Base-by-base conservation (phyloP, 2,888 invertebrate genomes). In the Papilio protenor region DNA sequence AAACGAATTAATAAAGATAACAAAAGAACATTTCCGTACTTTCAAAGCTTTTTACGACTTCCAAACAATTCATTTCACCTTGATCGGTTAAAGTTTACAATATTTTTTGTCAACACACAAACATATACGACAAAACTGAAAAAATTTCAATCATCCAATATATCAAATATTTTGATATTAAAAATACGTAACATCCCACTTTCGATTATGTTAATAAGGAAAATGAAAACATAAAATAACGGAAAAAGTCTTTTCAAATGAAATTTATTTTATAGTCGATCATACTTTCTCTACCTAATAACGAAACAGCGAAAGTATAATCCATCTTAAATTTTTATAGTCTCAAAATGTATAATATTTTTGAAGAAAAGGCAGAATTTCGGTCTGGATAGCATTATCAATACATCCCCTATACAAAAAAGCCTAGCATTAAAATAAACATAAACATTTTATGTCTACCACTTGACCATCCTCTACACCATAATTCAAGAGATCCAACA, bases 401-500 rank as follows among this genome's bases (percentile, higher is more conserved):
- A 49, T 16, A 2, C 4, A 49, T 49, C 16, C 16, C 49, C 4
- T 2, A 49, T 4, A 14, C 16, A 14, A 49, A 3, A 49, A 16
- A 52, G 52, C 12, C 18, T 16, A 14, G 52, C 52, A 52, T 16
- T 8, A 6, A 52, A 21, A 21, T 45, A 66, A 14, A n/a, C 21
- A 6, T 66, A 45, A 40, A n/a, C 18, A 40, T 66, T 8, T 64
- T 40, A 18, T 64, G 33, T 64, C 10, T 66, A 66, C 40, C 12
- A 45, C 40, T 45, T 12, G 66, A 11, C 66, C 10, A 45, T 18
- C 40, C 72, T 64, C n/a, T 64, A 66, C 21, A 45, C 14, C 45
- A 55, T 77, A 45, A 74, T 23, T 47, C 33, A 61, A 61, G 59
- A 70, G n/a, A 57, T 21, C 70, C 10, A 64, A 40, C 52, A 40